A percentile compares a stretch with the other conserved stretches of the same genome.
Conservation (phyloP, 2,797 vertebrate species). For the Takifugu rubripes region DNA sequence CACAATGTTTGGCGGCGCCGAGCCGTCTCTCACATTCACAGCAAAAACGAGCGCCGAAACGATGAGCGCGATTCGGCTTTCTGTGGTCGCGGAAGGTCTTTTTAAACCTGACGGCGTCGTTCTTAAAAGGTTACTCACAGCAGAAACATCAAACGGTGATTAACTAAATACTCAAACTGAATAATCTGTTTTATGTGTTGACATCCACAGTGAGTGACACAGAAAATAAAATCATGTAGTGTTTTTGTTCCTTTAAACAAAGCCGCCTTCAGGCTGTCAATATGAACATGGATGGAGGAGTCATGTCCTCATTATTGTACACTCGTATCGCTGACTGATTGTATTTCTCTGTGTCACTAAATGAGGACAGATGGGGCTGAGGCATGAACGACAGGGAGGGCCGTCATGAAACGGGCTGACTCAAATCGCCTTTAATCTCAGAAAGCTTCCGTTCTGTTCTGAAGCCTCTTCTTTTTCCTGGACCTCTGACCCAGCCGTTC, state of each 20-base stretch:
- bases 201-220: slow-evolving; percentile 4
- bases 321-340: slow-evolving; percentile 9
- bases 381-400: not conserved
- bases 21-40: slow-evolving; percentile 15
- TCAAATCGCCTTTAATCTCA: not conserved
- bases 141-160: no score
- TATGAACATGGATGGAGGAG: slow-evolving; percentile 25
- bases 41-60: not conserved
- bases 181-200: not conserved
- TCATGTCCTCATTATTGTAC: slow-evolving; percentile 33
- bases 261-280: slow-evolving; percentile 10
- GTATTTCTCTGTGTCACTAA: slow-evolving; percentile 27
- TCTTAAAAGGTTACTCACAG: no score
- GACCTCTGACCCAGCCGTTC: not conserved
- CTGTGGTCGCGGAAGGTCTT: no score
- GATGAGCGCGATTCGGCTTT: slow-evolving; percentile 6
- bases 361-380: slow-evolving; percentile 18
- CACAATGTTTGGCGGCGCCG: slow-evolving; percentile 22
- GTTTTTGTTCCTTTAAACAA: slow-evolving; percentile 23
- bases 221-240: slow-evolving; percentile 8
- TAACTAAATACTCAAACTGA: no score
- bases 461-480: not conserved
- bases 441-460: not conserved
- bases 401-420: not conserved
- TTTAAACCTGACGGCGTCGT: not conserved